Evolutionary conservation across 2,113 vertebrate genomes (phyloP), one percentile per base, ranked within the genome.

Genomic region (Furnarius figulus): DNA sequence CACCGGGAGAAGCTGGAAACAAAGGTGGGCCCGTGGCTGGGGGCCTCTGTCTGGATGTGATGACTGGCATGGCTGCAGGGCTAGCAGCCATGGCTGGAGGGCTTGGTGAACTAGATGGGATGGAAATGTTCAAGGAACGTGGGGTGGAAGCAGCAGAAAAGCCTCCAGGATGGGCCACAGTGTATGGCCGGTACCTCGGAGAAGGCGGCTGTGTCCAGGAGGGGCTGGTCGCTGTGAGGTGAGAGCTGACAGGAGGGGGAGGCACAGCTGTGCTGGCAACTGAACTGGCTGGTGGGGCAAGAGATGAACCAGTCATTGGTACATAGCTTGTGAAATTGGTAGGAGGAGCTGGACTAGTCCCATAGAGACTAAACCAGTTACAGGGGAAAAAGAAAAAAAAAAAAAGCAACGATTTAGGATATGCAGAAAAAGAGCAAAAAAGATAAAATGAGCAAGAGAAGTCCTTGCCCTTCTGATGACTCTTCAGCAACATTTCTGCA

Each of bases 311-410:
- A 40, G 52, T 91, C 92, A 94, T 27, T 62, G 97, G 96, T 93
- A 95, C 94, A 74, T 65, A 95, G 94, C 95, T 96, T 95, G 98
- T 97, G 95, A 96, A 84, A 94, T 89, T 83, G 88, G 95, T 40
- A 74, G 70, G 96, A 97, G 98, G 96, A 96, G 98, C 98, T 90
- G 99, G 99, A 97, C 99, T 99, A 98, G 98, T 98, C 95, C 98
- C 99, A 98, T 99, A 99, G 95, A 99, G 98, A 99, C 99, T 99
- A 98, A 96, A 98, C 96, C 97, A 96, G 98, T 98, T 80, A 98
- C 73, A 71, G 97, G 82, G 97, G 73, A 95, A 97, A 89, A 93
- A 31, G 88, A 95, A 93, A 85, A 35, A 59, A 56, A 86, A 79
- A 95, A 84, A 97, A 83, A 93, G 81, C 85, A 96, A 74, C 2